Evolutionary conservation across 2,113 vertebrate genomes (phyloP).

Genomic region (Taurulus bubalis): DNA sequence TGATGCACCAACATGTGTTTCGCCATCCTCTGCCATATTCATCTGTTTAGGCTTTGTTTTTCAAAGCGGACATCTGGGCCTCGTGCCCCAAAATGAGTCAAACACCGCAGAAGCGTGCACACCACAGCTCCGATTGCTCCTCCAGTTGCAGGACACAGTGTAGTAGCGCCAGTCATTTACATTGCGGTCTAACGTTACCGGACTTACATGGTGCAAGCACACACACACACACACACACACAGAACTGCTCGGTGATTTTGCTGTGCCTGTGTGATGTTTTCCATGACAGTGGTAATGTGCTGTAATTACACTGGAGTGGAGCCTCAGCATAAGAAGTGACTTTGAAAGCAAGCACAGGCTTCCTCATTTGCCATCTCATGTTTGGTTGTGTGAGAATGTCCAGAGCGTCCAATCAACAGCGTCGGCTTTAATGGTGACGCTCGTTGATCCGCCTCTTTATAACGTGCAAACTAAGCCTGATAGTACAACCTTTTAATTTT

Average conservation of each 20-base stretch:
- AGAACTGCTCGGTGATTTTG: constrained; percentile 31
- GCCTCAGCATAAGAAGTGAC: constrained; percentile 23
- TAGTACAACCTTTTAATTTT: constrained; percentile 5
- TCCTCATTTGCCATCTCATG: constrained; percentile 28
- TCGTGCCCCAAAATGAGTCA: constrained; percentile 60
- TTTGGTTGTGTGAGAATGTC: constrained; percentile 26
- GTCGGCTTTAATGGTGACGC: constrained; percentile 12
- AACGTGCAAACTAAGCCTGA: constrained; percentile 11
- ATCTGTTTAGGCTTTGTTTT: constrained; percentile 65
- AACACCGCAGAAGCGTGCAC: constrained; percentile 55
- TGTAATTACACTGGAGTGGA: constrained; percentile 38
- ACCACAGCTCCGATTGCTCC: constrained; percentile 35
- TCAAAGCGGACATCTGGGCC: constrained; percentile 71
- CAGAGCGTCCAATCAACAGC: constrained; percentile 25
- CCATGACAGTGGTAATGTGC: constrained; percentile 38
- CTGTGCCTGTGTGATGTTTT: constrained; percentile 31
- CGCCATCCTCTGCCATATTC: constrained; percentile 55
- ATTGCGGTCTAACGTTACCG: constrained; percentile 49
- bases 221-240: neutral
- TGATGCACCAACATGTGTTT: constrained; percentile 42
- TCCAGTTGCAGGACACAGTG: constrained; percentile 40
- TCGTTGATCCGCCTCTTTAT: constrained; percentile 3
- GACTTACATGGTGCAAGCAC: constrained; percentile 31
- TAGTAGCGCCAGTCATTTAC: constrained; percentile 56
- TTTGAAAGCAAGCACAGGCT: constrained; percentile 27